Evolutionary conservation across 1,140 invertebrate species (phyloP), one percentile per base, ranked within the genome.

Genomic region (Bombyx mandarina): DNA sequence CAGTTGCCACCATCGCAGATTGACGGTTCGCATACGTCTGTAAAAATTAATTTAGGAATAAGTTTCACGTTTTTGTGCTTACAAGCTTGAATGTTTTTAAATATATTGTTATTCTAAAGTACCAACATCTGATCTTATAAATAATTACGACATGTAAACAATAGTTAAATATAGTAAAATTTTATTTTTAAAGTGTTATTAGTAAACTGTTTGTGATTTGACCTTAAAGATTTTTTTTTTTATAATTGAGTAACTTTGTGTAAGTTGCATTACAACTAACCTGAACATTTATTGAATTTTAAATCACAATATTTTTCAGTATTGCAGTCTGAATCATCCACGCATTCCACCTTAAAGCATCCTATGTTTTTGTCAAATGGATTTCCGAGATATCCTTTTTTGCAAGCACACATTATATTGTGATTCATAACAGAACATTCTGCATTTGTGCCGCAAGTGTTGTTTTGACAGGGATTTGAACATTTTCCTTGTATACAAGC

Each of bases 301-400:
- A 73, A 67, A 72, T 95, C 92, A 71, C 96, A 97, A 57, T 91
- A 91, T 80, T 93, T 94, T 63, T 95, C 93, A 9, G 69, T 78
- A 2, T 93, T 80, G 75, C 96, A 97, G 55, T 96, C 94, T 44
- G 90, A 90, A 79, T 94, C 90, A 7, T 90, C 89, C 1, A 94
- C 83, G 77, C 95, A 97, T 88, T 96, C 95, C 2, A 95, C 94
- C 88, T 93, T 93, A 80, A 95, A 95, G 67, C 94, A 95, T 8
- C 94, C 94, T 8, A 94, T 88, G 61, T 88, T 89, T 47, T 88
- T 80, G 77, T 95, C 92, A 61, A 91, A 90, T 1, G 95, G 90
- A 88, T 97, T 94, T 5, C 96, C 96, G 9, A 95, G 88, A 75
- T 93, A 93, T 12, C 94, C 94, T 57, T 91, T 89, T 50, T 94